Conservation (phyloP, 2,113 vertebrate genomes). For the Crypturellus undulatus region DNA sequence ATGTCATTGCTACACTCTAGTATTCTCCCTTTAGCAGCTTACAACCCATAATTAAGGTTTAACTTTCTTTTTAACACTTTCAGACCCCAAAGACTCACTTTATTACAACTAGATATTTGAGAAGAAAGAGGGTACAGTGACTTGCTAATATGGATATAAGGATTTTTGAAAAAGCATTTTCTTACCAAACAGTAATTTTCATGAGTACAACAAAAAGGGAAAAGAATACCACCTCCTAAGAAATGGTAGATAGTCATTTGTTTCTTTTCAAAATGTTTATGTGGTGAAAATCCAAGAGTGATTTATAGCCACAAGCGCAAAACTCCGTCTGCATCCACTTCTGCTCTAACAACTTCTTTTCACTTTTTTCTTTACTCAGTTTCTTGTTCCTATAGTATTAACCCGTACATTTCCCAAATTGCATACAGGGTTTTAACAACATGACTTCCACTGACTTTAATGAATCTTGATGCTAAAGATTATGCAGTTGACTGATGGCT, state of each 20-base stretch:
- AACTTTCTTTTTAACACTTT: constrained; percentile 63
- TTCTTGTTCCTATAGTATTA: constrained; percentile 45
- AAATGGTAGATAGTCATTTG: constrained; percentile 41
- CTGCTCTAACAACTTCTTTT: not conserved
- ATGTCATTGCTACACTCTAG: constrained; percentile 48
- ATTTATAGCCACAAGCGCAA: constrained; percentile 47
- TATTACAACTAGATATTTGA: constrained; percentile 51
- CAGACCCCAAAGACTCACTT: not conserved
- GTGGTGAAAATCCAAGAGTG: constrained; percentile 5
- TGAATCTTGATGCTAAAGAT: constrained; percentile 55
- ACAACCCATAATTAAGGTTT: constrained; percentile 64
- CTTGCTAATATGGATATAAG: not conserved
- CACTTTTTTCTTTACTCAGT: not conserved
- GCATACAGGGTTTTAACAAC: not conserved
- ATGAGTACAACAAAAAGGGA: constrained; percentile 24
- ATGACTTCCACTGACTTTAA: constrained; percentile 42
- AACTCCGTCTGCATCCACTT: not conserved
- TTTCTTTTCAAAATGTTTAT: constrained; percentile 50
- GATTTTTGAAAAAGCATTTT: constrained; percentile 15
- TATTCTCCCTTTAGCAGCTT: constrained; percentile 58
- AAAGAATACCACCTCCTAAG: not conserved
- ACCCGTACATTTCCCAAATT: not conserved
- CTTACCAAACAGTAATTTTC: constrained; percentile 39
- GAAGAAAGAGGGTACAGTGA: constrained; percentile 12
- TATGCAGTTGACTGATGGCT: constrained; percentile 58